Evolutionary conservation across 1,140 invertebrate genomes (phyloP).

Genomic region (Agrilus planipennis): DNA sequence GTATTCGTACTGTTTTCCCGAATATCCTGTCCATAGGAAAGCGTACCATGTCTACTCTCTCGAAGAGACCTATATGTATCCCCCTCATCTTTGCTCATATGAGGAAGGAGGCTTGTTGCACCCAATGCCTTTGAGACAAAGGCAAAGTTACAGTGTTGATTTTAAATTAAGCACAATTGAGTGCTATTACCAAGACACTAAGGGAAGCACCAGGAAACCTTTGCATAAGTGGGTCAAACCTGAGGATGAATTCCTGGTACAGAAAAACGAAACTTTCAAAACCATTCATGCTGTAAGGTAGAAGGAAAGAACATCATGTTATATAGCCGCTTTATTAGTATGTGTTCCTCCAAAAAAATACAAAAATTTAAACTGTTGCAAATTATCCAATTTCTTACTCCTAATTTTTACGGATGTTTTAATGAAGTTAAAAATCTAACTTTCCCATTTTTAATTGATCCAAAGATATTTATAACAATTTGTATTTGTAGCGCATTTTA

Average conservation of each 20-base stretch:
- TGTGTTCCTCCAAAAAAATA: too few species aligned
- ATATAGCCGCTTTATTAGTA: too few species aligned
- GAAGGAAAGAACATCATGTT: too few species aligned
- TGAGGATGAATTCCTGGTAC: constrained; percentile 37
- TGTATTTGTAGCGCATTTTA: too few species aligned
- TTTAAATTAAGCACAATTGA: constrained; percentile 42
- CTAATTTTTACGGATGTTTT: too few species aligned
- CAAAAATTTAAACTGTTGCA: too few species aligned
- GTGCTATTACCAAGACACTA: constrained; percentile 37
- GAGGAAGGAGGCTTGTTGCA: neutral
- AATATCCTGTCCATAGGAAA: constrained; percentile 22
- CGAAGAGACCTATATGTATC: constrained; percentile 5
- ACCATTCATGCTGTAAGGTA: constrained; percentile 14
- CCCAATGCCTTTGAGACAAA: constrained; percentile 19
- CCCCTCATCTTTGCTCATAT: constrained; percentile 3
- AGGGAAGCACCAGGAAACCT: constrained; percentile 44
- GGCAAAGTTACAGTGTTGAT: constrained; percentile 37
- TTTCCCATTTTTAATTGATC: too few species aligned
- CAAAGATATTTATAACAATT: too few species aligned
- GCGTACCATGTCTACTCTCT: constrained; percentile 20
- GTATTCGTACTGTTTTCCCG: constrained; percentile 24
- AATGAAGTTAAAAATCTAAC: too few species aligned
- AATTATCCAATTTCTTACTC: too few species aligned
- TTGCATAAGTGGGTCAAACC: constrained; percentile 51
- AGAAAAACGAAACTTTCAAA: constrained; percentile 22